A percentile compares a stretch with the other conserved stretches of the same genome.
Evolutionary conservation across 1,140 invertebrate species (phyloP).

Genomic region (Chionoecetes opilio): DNA sequence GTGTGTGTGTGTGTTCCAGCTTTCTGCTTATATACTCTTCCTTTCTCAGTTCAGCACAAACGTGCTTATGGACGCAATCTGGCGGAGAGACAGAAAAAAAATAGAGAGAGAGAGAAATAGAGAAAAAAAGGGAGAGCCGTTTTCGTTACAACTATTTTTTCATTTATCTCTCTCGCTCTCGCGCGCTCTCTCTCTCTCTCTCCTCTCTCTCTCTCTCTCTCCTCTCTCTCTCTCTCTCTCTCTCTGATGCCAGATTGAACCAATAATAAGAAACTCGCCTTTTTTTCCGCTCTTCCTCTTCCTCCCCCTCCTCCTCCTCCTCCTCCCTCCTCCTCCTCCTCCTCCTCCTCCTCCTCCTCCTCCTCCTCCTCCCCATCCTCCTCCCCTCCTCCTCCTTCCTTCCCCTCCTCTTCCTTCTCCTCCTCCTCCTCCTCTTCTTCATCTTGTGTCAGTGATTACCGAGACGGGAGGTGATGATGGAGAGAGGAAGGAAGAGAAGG

Average conservation of each 20-base stretch:
- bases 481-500: neutral
- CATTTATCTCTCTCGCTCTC: neutral
- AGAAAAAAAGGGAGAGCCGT: neutral
- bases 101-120: neutral
- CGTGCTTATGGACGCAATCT: neutral
- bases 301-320: neutral
- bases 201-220: neutral
- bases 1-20: too few species aligned
- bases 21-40: too few species aligned
- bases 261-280: conserved; percentile 20
- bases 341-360: neutral
- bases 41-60: too few species aligned
- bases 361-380: neutral
- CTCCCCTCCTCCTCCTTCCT: too few species aligned
- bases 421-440: neutral
- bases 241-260: conserved; percentile 38
- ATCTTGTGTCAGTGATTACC: neutral
- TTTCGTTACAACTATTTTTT: neutral
- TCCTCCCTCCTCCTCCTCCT: neutral
- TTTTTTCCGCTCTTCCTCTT: neutral
- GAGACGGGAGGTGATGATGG: too few species aligned
- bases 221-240: neutral
- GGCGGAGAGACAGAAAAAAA: neutral
- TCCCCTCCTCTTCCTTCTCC: neutral
- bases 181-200: neutral